Evolutionary conservation across 2,888 invertebrate species (phyloP).

Genomic region (Orthosia cruda): DNA sequence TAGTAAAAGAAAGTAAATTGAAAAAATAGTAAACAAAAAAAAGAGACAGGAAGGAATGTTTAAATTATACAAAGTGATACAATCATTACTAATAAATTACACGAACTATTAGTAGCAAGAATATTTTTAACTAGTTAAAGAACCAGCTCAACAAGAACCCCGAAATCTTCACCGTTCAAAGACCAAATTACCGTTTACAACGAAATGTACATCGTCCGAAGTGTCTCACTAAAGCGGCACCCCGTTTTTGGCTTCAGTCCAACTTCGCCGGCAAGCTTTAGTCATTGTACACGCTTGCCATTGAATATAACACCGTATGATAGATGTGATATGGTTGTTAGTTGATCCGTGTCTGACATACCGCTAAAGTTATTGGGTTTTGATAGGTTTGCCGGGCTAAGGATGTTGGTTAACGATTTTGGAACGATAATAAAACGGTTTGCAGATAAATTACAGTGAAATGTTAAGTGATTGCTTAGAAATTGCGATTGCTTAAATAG

Average conservation of each 20-base stretch:
- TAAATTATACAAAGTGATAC: slow-evolving; percentile 68
- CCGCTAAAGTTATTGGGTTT: slow-evolving; percentile 75
- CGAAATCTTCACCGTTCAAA: slow-evolving; percentile 26
- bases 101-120: slow-evolving; percentile 57
- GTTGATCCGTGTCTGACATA: slow-evolving; percentile 65
- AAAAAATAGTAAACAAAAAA: slow-evolving; percentile 52
- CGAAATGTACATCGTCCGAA: slow-evolving; percentile 55
- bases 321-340: slow-evolving; percentile 73
- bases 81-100: slow-evolving; percentile 67
- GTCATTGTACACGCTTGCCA: slow-evolving; percentile 67
- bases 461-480: slow-evolving; percentile 14
- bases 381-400: slow-evolving; percentile 71
- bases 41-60: slow-evolving; percentile 62
- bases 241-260: slow-evolving; percentile 73
- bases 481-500: background rate
- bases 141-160: slow-evolving; percentile 46
- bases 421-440: slow-evolving; percentile 67
- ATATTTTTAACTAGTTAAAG: slow-evolving; percentile 62
- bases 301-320: slow-evolving; percentile 69
- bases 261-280: slow-evolving; percentile 68
- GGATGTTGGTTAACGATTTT: slow-evolving; percentile 65
- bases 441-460: slow-evolving; percentile 30
- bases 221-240: slow-evolving; percentile 69
- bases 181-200: slow-evolving; percentile 42
- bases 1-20: slow-evolving; percentile 10